Evolutionary conservation across 2,113 vertebrate genomes (phyloP), one percentile per base, ranked within the genome.

Genomic region (Ophthalmolycus amberensis): DNA sequence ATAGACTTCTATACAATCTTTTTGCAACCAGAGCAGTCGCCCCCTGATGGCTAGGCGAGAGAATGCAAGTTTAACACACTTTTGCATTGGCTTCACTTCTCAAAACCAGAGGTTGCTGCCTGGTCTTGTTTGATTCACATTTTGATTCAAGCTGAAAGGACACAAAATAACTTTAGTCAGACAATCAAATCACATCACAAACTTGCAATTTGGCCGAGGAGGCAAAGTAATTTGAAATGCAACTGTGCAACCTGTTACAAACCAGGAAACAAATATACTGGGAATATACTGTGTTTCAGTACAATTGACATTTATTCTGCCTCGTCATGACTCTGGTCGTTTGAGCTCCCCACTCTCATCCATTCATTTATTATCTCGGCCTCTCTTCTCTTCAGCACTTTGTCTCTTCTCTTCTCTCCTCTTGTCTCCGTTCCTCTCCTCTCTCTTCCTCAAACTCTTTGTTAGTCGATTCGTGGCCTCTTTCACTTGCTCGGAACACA

Each of bases 401-500:
- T 77, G 54, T 86, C 46, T 38, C 34, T 58, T 84, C 46, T 40
- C 37, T 59, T 91, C 93, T 92, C 89, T 93, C 94, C 95, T 95
- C 95, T 64, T 2, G 9, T 77, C 27, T 20, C 44, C 46, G 71
- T 48, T 64, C 75, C 64, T 78, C 11, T 44, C 64, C 16, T 80
- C 38, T 15, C 44, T 81, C 59, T 94, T 90, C 95, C 91, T 77
- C 56, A 83, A 89, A 92, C 93, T 92, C 94, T 96, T 96, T 97
- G 96, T 97, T 93, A 90, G 92, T 93, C 95, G 94, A 97, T 97
- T 96, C 96, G 95, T 95, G 93, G 94, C 93, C 94, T 96, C 94
- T 96, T 97, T 96, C 81, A 95, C 94, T 94, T 95, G 94, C 95
- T 94, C 90, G 94, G 3, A 38, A 56, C 40, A 74, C 52, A 74